Evolutionary conservation across 2,113 vertebrate genomes (phyloP).

Genomic region (Rhineura floridana): DNA sequence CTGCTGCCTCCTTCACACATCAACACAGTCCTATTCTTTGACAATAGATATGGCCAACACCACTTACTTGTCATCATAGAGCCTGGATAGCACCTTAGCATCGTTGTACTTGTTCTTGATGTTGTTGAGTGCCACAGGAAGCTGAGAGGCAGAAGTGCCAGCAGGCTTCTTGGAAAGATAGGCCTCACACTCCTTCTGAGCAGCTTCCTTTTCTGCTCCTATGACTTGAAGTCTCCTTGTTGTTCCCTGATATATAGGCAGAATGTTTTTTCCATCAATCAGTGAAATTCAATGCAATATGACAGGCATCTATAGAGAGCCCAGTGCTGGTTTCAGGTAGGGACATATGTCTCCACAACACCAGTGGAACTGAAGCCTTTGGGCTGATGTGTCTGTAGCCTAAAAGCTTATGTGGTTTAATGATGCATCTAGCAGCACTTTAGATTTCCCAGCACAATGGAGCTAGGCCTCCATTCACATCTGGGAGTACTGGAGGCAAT

Average conservation of each 20-base stretch:
- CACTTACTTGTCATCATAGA: slow-evolving; percentile 90
- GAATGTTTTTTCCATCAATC: background rate
- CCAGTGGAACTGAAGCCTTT: background rate
- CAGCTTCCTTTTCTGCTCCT: slow-evolving; percentile 79
- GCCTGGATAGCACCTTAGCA: slow-evolving; percentile 79
- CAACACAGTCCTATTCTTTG: background rate
- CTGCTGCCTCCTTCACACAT: background rate
- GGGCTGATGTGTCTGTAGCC: background rate
- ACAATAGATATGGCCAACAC: background rate
- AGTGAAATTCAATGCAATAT: slow-evolving; percentile 34
- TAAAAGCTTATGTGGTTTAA: background rate
- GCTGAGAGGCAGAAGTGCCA: slow-evolving; percentile 73
- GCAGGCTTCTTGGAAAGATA: slow-evolving; percentile 77
- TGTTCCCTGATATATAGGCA: slow-evolving; percentile 72
- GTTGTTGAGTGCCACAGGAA: slow-evolving; percentile 80
- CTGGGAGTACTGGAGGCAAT: background rate
- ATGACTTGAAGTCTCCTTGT: slow-evolving; percentile 78
- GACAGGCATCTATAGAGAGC: slow-evolving; percentile 39
- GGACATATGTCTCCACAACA: slow-evolving; percentile 30
- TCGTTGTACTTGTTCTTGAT: slow-evolving; percentile 85
- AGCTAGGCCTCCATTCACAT: background rate
- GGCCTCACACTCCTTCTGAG: slow-evolving; percentile 82
- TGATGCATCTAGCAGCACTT: background rate
- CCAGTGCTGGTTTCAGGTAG: slow-evolving; percentile 26
- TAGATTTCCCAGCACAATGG: background rate